phyloP scores from a whole-genome alignment of 1,140 invertebrate genomes.

The Cryptotermes secundus region DNA sequence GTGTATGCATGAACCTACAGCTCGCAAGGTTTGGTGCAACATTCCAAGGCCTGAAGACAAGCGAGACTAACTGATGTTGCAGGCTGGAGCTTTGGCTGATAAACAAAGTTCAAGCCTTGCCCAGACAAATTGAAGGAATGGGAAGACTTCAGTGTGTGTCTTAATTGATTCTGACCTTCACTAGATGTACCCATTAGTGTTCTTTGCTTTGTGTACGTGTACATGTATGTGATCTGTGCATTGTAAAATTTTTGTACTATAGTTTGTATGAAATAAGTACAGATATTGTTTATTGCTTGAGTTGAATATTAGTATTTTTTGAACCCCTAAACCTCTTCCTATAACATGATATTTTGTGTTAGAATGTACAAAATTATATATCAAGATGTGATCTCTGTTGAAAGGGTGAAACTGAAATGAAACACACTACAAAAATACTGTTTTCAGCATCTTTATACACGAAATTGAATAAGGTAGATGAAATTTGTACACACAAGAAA shows the following conservation, averaged over 20 bases:
- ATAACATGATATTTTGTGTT: neutral
- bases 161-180: slow-evolving; percentile 18
- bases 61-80: neutral
- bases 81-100: neutral
- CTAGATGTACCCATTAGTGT: slow-evolving; percentile 25
- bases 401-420: neutral
- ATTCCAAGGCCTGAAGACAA: neutral
- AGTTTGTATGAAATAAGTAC: slow-evolving; percentile 57
- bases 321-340: neutral
- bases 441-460: neutral
- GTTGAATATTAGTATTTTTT: slow-evolving; percentile 32
- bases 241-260: slow-evolving; percentile 54
- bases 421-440: neutral
- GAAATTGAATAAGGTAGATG: too few relatives aligned
- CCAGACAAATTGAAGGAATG: neutral
- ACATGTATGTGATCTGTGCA: slow-evolving; percentile 37
- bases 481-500: too few relatives aligned
- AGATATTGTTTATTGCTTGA: slow-evolving; percentile 54
- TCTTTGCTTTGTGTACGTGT: slow-evolving; percentile 12
- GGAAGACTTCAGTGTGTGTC: neutral
- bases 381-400: neutral
- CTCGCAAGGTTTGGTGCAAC: neutral
- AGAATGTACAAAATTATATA: neutral
- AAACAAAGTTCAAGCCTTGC: neutral
- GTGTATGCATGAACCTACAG: slow-evolving; percentile 5